Percentiles rank a stretch among this genome's conserved stretches.
These are phyloP conservation scores for Gopherus flavomarginatus DNA, from an alignment of 2,113 vertebrate species.

Conservation along the genomic window DNA sequence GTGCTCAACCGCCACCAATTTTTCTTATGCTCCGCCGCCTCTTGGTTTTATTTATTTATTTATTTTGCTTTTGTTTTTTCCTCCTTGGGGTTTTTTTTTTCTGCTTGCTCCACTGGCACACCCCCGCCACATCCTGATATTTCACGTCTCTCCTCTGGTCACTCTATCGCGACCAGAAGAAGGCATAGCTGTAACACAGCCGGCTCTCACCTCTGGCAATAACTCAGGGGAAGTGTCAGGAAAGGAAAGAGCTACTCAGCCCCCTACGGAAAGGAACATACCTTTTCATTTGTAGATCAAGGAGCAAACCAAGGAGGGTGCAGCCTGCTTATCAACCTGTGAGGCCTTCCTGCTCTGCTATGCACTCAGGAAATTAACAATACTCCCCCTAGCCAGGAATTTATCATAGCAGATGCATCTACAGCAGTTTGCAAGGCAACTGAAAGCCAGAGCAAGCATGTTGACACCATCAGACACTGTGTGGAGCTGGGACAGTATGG, in stretches of 20 bases:
- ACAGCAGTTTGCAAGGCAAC: neutral
- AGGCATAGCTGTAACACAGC: neutral
- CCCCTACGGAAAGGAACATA: neutral
- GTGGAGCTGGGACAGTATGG: neutral
- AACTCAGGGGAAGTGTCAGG: neutral
- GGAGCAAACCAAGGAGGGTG: neutral
- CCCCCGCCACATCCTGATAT: too few relatives aligned
- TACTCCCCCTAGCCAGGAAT: neutral
- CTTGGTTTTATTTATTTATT: too few relatives aligned
- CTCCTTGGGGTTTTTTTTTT: too few relatives aligned
- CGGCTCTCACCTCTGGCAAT: neutral
- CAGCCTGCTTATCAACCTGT: neutral
- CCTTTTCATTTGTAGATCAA: neutral
- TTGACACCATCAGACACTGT: neutral
- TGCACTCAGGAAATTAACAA: neutral
- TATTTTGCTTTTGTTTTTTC: too few relatives aligned
- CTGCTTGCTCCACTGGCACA: too few relatives aligned
- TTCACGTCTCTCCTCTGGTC: too few relatives aligned
- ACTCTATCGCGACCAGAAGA: too few relatives aligned
- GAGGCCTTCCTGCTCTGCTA: neutral
- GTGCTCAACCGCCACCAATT: too few relatives aligned
- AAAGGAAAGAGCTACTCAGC: neutral
- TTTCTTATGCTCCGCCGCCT: too few relatives aligned
- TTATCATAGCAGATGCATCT: neutral
- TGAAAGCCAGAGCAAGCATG: neutral